phyloP scores from a whole-genome alignment of 2,113 vertebrate species.

The Otocyon megalotis region DNA sequence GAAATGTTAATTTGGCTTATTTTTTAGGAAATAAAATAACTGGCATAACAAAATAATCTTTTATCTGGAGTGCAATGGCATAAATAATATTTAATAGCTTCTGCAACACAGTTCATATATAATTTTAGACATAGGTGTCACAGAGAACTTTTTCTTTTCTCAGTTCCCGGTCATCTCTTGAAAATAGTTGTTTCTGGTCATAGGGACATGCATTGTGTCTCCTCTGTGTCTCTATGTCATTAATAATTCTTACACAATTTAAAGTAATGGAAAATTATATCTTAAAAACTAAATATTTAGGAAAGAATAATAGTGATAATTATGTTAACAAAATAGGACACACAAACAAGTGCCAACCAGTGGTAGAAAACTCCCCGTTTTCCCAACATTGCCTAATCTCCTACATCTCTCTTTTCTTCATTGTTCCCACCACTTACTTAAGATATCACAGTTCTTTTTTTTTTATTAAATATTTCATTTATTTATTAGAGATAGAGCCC shows the following conservation, averaged over 20 bases:
- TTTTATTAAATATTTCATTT: not conserved
- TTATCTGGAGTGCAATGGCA: not conserved
- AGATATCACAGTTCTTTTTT: not conserved
- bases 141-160: not conserved
- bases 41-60: slow-evolving; percentile 37
- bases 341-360: not conserved
- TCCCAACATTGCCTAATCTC: not conserved
- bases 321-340: not conserved
- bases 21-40: slow-evolving; percentile 55
- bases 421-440: not conserved
- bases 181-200: not conserved
- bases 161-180: not conserved
- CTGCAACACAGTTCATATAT: slow-evolving; percentile 13
- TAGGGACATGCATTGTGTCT: not conserved
- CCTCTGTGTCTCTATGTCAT: not conserved
- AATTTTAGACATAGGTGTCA: slow-evolving; percentile 25
- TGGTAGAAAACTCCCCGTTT: not conserved
- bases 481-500: not conserved
- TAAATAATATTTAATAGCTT: slow-evolving; percentile 57
- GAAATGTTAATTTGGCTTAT: slow-evolving; percentile 59
- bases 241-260: not conserved
- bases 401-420: not conserved
- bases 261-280: not conserved
- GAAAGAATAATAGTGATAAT: not conserved
- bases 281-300: not conserved